phyloP scores from a whole-genome alignment of 2,797 vertebrate species.

The Macropus fuliginosus region DNA sequence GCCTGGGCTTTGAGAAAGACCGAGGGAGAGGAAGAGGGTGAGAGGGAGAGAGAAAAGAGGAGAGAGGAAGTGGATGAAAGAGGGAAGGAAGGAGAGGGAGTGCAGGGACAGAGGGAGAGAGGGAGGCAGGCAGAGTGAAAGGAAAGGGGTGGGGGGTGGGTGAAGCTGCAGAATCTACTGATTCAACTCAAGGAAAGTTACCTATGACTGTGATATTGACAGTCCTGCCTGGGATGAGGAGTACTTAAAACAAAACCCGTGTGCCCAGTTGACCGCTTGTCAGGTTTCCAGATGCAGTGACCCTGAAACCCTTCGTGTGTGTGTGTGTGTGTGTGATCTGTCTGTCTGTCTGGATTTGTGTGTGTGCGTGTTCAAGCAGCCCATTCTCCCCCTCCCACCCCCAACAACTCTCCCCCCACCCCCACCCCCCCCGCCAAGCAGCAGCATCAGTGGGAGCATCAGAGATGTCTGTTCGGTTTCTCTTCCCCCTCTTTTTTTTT shows the following conservation, averaged over 20 bases:
- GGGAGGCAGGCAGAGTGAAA: background rate
- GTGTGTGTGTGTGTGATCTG: background rate
- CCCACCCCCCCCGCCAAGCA: background rate
- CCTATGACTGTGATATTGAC: conserved; percentile 33
- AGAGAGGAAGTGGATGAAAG: background rate
- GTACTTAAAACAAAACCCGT: conserved; percentile 11
- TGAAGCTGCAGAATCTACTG: background rate
- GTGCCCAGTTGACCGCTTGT: conserved; percentile 22
- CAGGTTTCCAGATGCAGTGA: conserved; percentile 30
- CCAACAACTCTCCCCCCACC: background rate
- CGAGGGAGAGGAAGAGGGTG: background rate
- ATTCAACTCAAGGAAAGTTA: conserved; percentile 79
- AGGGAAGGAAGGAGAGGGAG: too few species aligned
- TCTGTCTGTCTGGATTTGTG: accelerated
- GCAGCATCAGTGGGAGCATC: background rate
- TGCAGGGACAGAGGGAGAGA: background rate
- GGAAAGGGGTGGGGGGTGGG: background rate
- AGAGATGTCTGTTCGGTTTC: background rate
- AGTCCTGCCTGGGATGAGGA: conserved; percentile 52
- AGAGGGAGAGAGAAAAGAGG: background rate
- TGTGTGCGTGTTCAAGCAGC: background rate
- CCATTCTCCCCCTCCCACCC: background rate
- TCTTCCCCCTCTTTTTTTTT: background rate
- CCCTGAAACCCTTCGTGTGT: conserved; percentile 57
- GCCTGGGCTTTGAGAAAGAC: conserved; percentile 28